These are phyloP conservation scores for Magallana nippona DNA, from an alignment of 2,888 invertebrate genomes.

Conservation along the genomic window DNA sequence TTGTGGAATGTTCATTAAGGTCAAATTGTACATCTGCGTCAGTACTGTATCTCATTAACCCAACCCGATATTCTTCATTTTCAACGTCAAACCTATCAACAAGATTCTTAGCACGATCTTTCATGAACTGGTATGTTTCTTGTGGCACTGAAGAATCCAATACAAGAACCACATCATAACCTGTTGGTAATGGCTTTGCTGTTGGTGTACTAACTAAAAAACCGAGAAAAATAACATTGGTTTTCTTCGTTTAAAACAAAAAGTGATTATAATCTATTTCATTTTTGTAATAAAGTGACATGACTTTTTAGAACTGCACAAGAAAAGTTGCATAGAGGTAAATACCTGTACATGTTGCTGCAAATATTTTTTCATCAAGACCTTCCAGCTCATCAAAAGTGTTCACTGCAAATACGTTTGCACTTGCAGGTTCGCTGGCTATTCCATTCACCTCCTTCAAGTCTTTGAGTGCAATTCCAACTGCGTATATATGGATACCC, in stretches of 20 bases:
- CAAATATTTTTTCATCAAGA: conserved; percentile 54
- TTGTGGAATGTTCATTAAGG: conserved; percentile 43
- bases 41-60: conserved; percentile 66
- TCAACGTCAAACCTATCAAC: conserved; percentile 65
- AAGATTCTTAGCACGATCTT: conserved; percentile 56
- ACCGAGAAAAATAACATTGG: too few species aligned
- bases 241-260: neutral
- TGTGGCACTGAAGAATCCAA: conserved; percentile 62
- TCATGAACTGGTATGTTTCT: conserved; percentile 63
- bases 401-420: conserved; percentile 61
- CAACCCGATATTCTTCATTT: conserved; percentile 62
- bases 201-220: conserved; percentile 34
- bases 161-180: conserved; percentile 65
- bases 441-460: conserved; percentile 69
- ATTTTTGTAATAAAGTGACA: too few species aligned
- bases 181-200: conserved; percentile 45
- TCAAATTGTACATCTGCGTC: conserved; percentile 49
- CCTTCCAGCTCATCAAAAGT: conserved; percentile 59
- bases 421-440: conserved; percentile 61
- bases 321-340: too few species aligned
- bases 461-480: conserved; percentile 68
- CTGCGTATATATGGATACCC: conserved; percentile 66
- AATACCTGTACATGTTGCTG: conserved; percentile 56
- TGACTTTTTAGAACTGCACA: too few species aligned
- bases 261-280: neutral